A percentile compares a stretch with the other conserved stretches of the same genome.
phyloP scores from a whole-genome alignment of 2,888 invertebrate genomes.

The Clepsis dumicolana region DNA sequence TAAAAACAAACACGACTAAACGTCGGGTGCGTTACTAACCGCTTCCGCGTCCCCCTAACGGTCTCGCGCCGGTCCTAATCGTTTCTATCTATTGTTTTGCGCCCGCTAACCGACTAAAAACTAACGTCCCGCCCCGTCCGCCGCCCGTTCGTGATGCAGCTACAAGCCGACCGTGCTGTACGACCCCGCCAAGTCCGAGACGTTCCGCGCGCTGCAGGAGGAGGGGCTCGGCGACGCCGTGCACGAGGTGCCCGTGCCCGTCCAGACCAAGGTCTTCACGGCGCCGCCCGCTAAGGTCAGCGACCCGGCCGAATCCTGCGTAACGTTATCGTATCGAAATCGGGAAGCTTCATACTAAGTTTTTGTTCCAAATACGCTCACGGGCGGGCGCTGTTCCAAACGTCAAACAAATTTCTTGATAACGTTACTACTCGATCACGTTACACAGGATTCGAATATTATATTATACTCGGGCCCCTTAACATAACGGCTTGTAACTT shows the following conservation, averaged over 20 bases:
- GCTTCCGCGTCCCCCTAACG: conserved; percentile 67
- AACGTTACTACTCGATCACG: too few relatives aligned
- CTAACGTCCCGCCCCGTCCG: conserved; percentile 71
- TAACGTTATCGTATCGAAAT: too few relatives aligned
- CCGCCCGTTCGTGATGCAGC: conserved; percentile 62
- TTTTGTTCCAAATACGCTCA: too few relatives aligned
- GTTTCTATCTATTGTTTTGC: conserved; percentile 75
- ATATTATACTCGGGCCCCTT: too few relatives aligned
- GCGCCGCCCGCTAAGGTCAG: conserved; percentile 88
- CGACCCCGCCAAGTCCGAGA: conserved; percentile 96
- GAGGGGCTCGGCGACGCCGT: conserved; percentile 88
- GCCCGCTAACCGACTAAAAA: conserved; percentile 84
- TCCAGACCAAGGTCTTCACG: conserved; percentile 91
- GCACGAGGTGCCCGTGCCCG: conserved; percentile 90
- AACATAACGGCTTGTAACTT: too few relatives aligned
- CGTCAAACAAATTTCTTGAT: too few relatives aligned
- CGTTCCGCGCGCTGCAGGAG: conserved; percentile 95
- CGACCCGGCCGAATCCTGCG: neutral
- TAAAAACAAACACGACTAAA: conserved; percentile 86
- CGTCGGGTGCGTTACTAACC: conserved; percentile 64
- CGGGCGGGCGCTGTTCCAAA: too few relatives aligned
- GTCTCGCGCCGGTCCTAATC: conserved; percentile 67
- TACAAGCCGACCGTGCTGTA: conserved; percentile 91
- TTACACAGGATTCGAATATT: too few relatives aligned
- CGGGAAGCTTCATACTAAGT: too few relatives aligned